Evolutionary conservation across 2,888 invertebrate species (phyloP), one percentile per base, ranked within the genome.

Genomic region (Hermodice carunculata): DNA sequence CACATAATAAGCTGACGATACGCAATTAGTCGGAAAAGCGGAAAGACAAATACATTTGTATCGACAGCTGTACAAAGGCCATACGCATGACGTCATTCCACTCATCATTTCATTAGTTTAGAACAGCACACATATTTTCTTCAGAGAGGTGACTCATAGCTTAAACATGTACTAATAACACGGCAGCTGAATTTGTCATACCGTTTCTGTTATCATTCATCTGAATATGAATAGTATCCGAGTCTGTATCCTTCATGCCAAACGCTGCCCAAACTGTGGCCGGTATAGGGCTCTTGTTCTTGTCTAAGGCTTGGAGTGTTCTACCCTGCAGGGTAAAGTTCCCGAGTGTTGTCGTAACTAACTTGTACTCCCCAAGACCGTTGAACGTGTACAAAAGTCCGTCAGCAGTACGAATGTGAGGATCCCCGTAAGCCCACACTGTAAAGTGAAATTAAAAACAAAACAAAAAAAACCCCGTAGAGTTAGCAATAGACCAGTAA

Each of bases 311-410:
- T 42, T 61, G 22, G 6, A 26, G 46, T 17, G 57, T 62, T 1
- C 62, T 31, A 5, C 44, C 62, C 17, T 62, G 56, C 26, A 62
- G 29, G 22, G 46, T 46, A 40, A 58, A 62, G 26, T 58, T 46
- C 11, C 22, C 29, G 28, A 28, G 6, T 22, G 40, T 24, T n/a
- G 57, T 46, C 29, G 19, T 44, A 31, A 71, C 8, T 19, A 75
- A 37, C 8, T n/a, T 57, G 48, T 71, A 73, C 46, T 75, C 75
- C 52, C 73, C 75, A 6, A 64, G 44, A 26, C 73, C 75, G 57
- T 73, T 75, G 54, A 69, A 75, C 24, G 73, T 75, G 57, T 68
- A 75, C 46, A 56, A 46, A n/a, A 58, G 52, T 1, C 58, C 64
- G 63, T 75, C 75, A 14, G 70, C 37, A 1, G 70, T 70, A 5